Base-by-base conservation (phyloP, 2,888 invertebrate species). In the Tachina grossa region DNA sequence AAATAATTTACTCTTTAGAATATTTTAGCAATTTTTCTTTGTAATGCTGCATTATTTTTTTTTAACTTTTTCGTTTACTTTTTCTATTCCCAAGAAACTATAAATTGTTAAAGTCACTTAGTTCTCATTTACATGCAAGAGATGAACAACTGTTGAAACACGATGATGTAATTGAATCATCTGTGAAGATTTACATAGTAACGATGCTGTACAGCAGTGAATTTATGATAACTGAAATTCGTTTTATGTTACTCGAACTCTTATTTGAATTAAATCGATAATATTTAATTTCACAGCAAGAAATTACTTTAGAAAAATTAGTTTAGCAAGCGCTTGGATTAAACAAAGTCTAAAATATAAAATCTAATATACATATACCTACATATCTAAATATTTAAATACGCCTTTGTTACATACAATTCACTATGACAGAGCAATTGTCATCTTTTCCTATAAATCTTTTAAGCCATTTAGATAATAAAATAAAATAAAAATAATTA, bases 111-210 rank as follows among this genome's bases (percentile, higher is more conserved):
- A 72, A 63, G 53, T 53, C 75, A 75, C 31, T 45, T 47, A 31
- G 47, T 55, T 65, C 65, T 76, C 65, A 76, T 76, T 76, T 76
- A 14, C 31, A 76, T 76, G 51, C 75, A 55, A 43, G 39, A 43
- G n/a, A 45, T 55, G 75, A 31, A 47, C 63, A 53, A 63, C 75
- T 45, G 53, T 47, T 76, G 53, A 76, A 65, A 65, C 22, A 16
- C 11, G 22, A 31, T 47, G 45, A 31, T 65, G 55, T 76, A 65
- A 65, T 76, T 65, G 65, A 76, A 76, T 76, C 43, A 47, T 53
- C 45, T 31, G 5, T 19, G 45, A 31, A 55, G 47, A 55, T 53
- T 51, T 51, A 14, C 51, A 63, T 51, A 51, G n/a, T 8, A 14
- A 49, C 10, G n/a, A 45, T 13, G 9, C 14, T 61, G 16, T 41